These are phyloP conservation scores for Sebastolobus alascanus DNA, from an alignment of 2,797 vertebrate genomes.

Conservation along the genomic window DNA sequence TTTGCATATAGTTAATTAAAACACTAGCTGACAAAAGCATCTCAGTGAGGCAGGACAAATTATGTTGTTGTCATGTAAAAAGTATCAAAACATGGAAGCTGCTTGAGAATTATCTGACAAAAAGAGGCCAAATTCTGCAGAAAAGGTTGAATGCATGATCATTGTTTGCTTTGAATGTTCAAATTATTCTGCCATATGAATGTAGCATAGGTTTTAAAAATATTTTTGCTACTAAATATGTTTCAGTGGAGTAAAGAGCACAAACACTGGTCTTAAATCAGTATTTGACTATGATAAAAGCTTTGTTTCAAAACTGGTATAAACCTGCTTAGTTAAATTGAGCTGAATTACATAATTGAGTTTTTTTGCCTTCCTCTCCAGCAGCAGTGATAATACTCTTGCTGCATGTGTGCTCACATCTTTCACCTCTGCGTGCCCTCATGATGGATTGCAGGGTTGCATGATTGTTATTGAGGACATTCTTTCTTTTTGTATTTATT, in stretches of 20 bases:
- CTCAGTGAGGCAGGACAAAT: neutral
- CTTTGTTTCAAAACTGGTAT: neutral
- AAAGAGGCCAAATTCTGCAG: neutral
- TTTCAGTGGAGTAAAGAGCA: neutral
- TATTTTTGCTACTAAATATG: neutral
- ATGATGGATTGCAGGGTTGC: neutral
- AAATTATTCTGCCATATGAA: neutral
- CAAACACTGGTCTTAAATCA: neutral
- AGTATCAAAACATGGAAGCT: too few species aligned
- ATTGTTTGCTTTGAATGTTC: neutral
- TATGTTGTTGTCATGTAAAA: neutral
- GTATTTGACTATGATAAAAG: neutral
- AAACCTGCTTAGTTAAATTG: neutral
- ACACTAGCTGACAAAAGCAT: neutral
- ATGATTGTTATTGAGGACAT: neutral
- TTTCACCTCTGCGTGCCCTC: neutral
- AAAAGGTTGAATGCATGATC: neutral
- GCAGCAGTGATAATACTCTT: neutral
- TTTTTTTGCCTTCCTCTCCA: neutral
- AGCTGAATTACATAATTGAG: neutral
- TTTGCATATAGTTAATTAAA: constrained; percentile 22
- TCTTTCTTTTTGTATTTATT: neutral
- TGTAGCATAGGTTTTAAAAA: neutral
- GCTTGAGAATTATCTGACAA: too few species aligned
- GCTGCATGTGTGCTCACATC: neutral